Percentiles rank a stretch among this genome's conserved stretches.
These are phyloP conservation scores for Hypena proboscidalis DNA, from an alignment of 2,888 invertebrate species.

Conservation along the genomic window DNA sequence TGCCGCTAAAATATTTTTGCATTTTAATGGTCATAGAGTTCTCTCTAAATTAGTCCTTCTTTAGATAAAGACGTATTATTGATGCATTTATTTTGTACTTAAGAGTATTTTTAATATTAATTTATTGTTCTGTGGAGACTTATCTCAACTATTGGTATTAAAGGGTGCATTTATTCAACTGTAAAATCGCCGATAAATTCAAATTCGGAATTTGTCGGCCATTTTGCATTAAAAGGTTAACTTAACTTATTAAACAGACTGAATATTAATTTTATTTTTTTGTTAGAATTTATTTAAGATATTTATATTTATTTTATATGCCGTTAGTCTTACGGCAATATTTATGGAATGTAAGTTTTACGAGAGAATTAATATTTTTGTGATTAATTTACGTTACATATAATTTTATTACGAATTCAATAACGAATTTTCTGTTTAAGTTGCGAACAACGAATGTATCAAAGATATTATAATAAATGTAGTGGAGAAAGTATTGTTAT, in stretches of 20 bases:
- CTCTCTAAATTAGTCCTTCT: not conserved
- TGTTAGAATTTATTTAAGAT: constrained; percentile 71
- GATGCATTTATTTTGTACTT: constrained; percentile 21
- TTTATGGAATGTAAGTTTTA: constrained; percentile 30
- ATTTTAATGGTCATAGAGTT: too few species aligned
- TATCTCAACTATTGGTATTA: constrained; percentile 43
- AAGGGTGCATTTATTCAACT: constrained; percentile 50
- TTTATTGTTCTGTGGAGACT: constrained; percentile 10
- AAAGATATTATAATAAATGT: constrained; percentile 55
- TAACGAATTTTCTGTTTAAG: too few species aligned
- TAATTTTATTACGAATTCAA: constrained; percentile 33
- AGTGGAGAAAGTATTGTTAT: constrained; percentile 12
- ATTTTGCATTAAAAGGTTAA: constrained; percentile 59
- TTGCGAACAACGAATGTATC: constrained; percentile 56
- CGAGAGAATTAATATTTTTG: constrained; percentile 31
- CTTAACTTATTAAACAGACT: constrained; percentile 62
- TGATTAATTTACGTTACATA: constrained; percentile 44
- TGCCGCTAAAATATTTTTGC: too few species aligned
- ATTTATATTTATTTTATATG: constrained; percentile 52
- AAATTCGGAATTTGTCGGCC: constrained; percentile 59
- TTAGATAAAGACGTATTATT: constrained; percentile 10
- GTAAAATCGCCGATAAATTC: constrained; percentile 72
- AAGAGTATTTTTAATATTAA: constrained; percentile 13
- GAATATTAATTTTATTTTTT: constrained; percentile 59
- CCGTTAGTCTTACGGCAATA: constrained; percentile 29